Percentiles rank a stretch among this genome's conserved stretches.
Evolutionary conservation across 2,888 invertebrate genomes (phyloP).

Genomic region (Thereva nobilitata): DNA sequence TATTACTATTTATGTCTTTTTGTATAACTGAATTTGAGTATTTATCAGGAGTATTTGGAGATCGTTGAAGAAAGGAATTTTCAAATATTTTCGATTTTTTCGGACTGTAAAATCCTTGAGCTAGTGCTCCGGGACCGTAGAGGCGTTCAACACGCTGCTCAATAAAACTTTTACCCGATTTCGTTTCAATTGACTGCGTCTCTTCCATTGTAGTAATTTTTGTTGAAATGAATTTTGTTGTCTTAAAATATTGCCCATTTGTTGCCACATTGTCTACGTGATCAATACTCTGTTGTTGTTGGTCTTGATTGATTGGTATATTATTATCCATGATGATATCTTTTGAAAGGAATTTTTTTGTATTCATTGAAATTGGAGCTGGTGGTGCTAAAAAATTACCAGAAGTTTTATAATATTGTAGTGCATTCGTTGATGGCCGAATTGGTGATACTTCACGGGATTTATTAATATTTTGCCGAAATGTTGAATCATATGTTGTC

Average conservation of each 20-base stretch:
- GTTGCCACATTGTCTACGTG: conserved; percentile 40
- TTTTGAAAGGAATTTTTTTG: conserved; percentile 24
- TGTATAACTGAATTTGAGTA: background rate
- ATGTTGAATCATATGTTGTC: conserved; percentile 82
- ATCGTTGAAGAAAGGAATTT: conserved; percentile 36
- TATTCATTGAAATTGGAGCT: conserved; percentile 24
- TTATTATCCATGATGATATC: conserved; percentile 39
- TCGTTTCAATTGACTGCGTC: conserved; percentile 50
- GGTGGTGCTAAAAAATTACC: conserved; percentile 65
- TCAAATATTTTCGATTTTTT: conserved; percentile 47
- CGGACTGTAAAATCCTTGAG: conserved; percentile 80
- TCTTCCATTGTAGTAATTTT: conserved; percentile 13
- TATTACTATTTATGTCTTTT: conserved; percentile 1
- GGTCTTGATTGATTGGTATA: conserved; percentile 8
- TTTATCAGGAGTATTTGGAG: conserved; percentile 44
- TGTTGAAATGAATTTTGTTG: conserved; percentile 25
- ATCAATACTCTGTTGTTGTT: conserved; percentile 31
- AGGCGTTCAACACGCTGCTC: conserved; percentile 86
- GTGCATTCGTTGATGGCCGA: conserved; percentile 60
- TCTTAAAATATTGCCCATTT: conserved; percentile 32
- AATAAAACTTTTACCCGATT: conserved; percentile 73
- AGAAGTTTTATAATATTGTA: conserved; percentile 59
- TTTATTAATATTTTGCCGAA: conserved; percentile 73
- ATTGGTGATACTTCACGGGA: conserved; percentile 75
- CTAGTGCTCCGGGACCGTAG: conserved; percentile 84